Conservation (phyloP, 2,888 invertebrate species). For the Ametastegia equiseti region DNA sequence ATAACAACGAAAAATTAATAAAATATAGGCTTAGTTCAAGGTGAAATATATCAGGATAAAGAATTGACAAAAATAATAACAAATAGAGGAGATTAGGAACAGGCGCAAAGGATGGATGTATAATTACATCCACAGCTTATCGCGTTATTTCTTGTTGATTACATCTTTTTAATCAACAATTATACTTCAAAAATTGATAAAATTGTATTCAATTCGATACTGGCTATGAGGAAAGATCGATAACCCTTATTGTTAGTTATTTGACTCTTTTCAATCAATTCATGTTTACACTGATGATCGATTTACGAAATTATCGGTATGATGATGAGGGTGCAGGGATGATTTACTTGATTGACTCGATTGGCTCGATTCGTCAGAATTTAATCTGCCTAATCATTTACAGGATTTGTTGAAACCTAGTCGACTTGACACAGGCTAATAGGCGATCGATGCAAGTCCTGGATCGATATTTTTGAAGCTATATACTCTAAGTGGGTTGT, state of each 20-base stretch:
- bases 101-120: no score
- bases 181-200: background rate
- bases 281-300: background rate
- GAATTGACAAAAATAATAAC: no score
- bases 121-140: no score
- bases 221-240: no score
- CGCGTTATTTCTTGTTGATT: no score
- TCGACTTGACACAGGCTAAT: no score
- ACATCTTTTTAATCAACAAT: no score
- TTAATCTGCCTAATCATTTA: background rate
- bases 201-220: no score
- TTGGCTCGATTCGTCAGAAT: background rate
- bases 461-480: background rate
- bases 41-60: no score
- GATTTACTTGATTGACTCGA: conserved; percentile 4
- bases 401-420: conserved; percentile 4
- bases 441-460: background rate
- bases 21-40: no score
- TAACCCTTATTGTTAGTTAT: background rate
- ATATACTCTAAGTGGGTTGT: background rate
- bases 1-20: no score
- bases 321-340: conserved; percentile 7
- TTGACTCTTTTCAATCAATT: background rate
- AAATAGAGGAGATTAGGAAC: no score
- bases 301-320: conserved; percentile 5